Evolutionary conservation across 2,888 invertebrate species (phyloP).

Genomic region (Plagodis pulveraria): DNA sequence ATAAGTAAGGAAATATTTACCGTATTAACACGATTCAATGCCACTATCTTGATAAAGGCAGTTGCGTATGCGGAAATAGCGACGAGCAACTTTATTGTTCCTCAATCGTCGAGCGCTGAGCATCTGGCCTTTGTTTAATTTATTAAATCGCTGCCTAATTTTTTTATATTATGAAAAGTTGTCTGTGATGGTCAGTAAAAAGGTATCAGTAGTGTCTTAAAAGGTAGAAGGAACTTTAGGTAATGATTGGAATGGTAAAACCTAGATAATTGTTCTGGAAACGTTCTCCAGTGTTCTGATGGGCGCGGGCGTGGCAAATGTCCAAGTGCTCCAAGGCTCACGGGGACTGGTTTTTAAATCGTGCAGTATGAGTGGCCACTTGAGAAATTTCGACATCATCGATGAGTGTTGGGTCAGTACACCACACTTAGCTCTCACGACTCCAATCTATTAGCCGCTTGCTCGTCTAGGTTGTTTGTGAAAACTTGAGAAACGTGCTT

Average conservation of each 20-base stretch:
- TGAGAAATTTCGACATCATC: slow-evolving; percentile 71
- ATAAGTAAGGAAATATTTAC: slow-evolving; percentile 63
- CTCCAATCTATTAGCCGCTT: slow-evolving; percentile 53
- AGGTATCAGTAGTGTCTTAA: too few species aligned
- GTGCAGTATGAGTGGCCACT: slow-evolving; percentile 65
- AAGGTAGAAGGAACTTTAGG: too few species aligned
- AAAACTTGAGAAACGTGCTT: slow-evolving; percentile 41
- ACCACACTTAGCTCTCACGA: slow-evolving; percentile 49
- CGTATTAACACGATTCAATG: slow-evolving; percentile 71
- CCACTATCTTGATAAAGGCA: slow-evolving; percentile 71
- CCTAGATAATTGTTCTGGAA: slow-evolving; percentile 17
- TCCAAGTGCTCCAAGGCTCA: slow-evolving; percentile 74
- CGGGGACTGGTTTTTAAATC: slow-evolving; percentile 73
- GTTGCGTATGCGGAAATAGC: slow-evolving; percentile 76
- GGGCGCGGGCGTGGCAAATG: slow-evolving; percentile 80
- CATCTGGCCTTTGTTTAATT: slow-evolving; percentile 64
- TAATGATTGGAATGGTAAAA: too few species aligned
- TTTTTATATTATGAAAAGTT: slow-evolving; percentile 1
- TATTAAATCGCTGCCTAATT: slow-evolving; percentile 14
- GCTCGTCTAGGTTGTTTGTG: slow-evolving; percentile 28
- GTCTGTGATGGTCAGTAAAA: too few species aligned
- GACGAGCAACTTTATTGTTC: slow-evolving; percentile 69
- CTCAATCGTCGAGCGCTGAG: slow-evolving; percentile 60
- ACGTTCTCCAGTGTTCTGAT: slow-evolving; percentile 59
- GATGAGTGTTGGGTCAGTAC: slow-evolving; percentile 52